Conservation (phyloP, 2,888 invertebrate genomes). For the Heliconius erato region DNA sequence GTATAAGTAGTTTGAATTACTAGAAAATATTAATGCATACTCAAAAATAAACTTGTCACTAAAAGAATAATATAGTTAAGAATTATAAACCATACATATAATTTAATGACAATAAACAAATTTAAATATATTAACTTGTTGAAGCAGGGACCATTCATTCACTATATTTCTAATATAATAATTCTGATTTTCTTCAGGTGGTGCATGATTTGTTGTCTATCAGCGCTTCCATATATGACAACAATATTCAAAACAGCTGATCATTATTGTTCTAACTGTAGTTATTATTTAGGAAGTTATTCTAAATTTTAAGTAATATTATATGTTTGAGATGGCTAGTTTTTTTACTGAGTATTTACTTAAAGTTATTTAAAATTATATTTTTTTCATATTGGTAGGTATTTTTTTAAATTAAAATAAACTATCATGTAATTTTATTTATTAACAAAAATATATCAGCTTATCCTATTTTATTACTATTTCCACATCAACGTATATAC, state of each 20-base stretch:
- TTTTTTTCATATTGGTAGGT: neutral
- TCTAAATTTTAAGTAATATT: conserved; percentile 57
- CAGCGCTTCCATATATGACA: conserved; percentile 73
- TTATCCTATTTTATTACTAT: conserved; percentile 7
- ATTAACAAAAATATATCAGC: neutral
- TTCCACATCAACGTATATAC: neutral
- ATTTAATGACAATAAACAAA: too few species aligned
- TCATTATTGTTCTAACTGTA: conserved; percentile 77
- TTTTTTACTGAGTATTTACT: neutral
- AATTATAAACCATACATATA: neutral
- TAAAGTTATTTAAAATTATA: neutral
- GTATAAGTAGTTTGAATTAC: conserved; percentile 51
- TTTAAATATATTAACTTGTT: too few species aligned
- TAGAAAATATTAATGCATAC: neutral
- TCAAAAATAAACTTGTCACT: neutral
- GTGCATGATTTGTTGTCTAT: conserved; percentile 78
- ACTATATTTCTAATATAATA: neutral
- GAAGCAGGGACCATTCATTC: too few species aligned
- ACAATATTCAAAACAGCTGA: conserved; percentile 71
- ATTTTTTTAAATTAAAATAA: neutral
- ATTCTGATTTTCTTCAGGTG: conserved; percentile 67
- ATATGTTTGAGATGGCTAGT: neutral
- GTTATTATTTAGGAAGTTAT: conserved; percentile 71
- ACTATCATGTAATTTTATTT: neutral
- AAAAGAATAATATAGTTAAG: neutral